Evolutionary conservation across 1,140 invertebrate genomes (phyloP).

Genomic region (Oryzaephilus surinamensis): DNA sequence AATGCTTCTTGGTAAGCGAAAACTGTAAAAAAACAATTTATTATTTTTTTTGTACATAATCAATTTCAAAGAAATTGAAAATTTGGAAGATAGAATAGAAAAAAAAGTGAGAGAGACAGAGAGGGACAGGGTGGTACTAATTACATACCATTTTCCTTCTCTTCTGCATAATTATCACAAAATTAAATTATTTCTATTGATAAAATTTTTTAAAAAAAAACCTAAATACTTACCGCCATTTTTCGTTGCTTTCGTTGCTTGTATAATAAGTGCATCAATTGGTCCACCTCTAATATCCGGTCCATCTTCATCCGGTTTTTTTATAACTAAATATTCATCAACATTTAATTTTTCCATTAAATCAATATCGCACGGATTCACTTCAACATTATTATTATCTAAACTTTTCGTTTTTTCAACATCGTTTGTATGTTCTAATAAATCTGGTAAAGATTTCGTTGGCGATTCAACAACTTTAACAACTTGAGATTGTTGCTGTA

Average conservation of each 20-base stretch:
- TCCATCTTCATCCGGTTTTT: constrained; percentile 69
- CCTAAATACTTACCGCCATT: constrained; percentile 44
- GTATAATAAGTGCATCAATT: constrained; percentile 83
- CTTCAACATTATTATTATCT: constrained; percentile 13
- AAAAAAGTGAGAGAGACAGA: not conserved
- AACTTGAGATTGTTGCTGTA: constrained; percentile 29
- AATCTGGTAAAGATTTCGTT: constrained; percentile 28
- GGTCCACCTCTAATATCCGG: constrained; percentile 83
- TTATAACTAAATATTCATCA: constrained; percentile 61
- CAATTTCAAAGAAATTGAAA: constrained; percentile 1
- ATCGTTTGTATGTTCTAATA: constrained; percentile 30
- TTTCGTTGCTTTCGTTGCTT: constrained; percentile 86
- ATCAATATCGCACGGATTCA: constrained; percentile 28
- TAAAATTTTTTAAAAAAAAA: not conserved
- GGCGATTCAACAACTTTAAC: constrained; percentile 14
- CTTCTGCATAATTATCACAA: constrained; percentile 16
- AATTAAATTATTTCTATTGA: constrained; percentile 6
- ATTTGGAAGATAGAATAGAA: not conserved
- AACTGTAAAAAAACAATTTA: constrained; percentile 45
- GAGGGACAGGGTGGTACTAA: not conserved
- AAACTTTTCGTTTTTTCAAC: constrained; percentile 6
- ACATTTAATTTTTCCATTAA: constrained; percentile 74
- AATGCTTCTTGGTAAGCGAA: constrained; percentile 95
- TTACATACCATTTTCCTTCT: constrained; percentile 23
- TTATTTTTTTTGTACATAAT: not conserved